Percentiles rank a stretch among this genome's conserved stretches.
These are phyloP conservation scores for Agrotis clavis DNA, from an alignment of 2,888 invertebrate species.

Conservation along the genomic window DNA sequence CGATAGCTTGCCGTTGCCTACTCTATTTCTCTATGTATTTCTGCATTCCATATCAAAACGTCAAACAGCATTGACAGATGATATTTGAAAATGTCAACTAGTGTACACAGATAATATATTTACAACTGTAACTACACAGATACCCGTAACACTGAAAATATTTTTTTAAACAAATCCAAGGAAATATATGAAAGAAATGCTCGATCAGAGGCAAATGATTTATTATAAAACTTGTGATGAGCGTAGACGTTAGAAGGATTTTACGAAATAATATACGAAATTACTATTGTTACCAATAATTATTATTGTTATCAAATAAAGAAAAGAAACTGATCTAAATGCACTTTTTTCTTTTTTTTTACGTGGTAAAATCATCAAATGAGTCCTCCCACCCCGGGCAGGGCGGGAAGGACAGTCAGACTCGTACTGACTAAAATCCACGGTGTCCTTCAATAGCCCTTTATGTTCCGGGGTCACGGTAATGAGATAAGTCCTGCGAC, in stretches of 20 bases:
- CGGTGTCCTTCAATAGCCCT: too few relatives aligned
- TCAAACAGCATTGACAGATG: constrained; percentile 37
- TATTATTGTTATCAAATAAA: too few relatives aligned
- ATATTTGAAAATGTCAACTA: constrained; percentile 40
- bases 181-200: constrained; percentile 37
- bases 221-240: constrained; percentile 17
- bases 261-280: background rate
- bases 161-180: constrained; percentile 47
- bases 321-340: too few relatives aligned
- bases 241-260: constrained; percentile 21
- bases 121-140: constrained; percentile 65
- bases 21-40: constrained; percentile 29
- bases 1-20: constrained; percentile 11
- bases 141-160: constrained; percentile 68
- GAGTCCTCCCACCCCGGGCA: too few relatives aligned
- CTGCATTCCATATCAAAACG: constrained; percentile 25
- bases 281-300: too few relatives aligned
- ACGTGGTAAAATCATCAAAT: too few relatives aligned
- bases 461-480: too few relatives aligned
- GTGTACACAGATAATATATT: constrained; percentile 59
- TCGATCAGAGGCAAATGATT: constrained; percentile 4
- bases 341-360: too few relatives aligned
- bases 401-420: too few relatives aligned
- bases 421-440: too few relatives aligned
- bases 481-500: too few relatives aligned